Percentiles rank a stretch among this genome's conserved stretches.
Conservation (phyloP, 2,113 vertebrate species). For the Corydoras maculifer region DNA sequence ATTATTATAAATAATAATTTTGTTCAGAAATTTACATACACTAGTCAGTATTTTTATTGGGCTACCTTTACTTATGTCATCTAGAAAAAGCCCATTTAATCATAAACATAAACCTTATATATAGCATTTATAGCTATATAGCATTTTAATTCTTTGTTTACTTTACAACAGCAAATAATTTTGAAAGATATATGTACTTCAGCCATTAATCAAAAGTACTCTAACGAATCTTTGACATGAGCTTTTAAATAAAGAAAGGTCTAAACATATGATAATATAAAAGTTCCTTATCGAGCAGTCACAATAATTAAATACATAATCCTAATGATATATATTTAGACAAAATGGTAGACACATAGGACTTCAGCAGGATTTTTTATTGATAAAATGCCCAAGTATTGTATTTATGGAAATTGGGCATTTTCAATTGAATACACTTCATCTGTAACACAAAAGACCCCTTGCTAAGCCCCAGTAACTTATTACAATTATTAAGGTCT, state of each 20-base stretch:
- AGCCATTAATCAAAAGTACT: not conserved
- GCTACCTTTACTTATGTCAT: no score
- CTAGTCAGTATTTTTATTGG: no score
- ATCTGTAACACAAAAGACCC: slow-evolving; percentile 49
- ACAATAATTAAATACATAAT: slow-evolving; percentile 33
- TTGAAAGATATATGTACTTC: not conserved
- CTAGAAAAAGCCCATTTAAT: no score
- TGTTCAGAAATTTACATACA: no score
- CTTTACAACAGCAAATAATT: not conserved
- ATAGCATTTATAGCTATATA: no score
- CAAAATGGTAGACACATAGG: slow-evolving; percentile 7
- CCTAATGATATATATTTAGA: slow-evolving; percentile 27
- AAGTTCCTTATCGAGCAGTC: slow-evolving; percentile 6
- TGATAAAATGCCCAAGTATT: slow-evolving; percentile 43
- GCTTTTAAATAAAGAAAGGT: slow-evolving; percentile 1
- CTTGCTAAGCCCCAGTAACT: slow-evolving; percentile 55
- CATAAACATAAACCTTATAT: no score
- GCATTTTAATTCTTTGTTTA: no score
- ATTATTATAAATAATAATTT: no score
- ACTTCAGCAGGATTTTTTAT: slow-evolving; percentile 18
- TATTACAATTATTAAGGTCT: slow-evolving; percentile 65
- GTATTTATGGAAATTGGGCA: slow-evolving; percentile 46
- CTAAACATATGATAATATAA: not conserved
- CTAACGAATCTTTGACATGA: not conserved
- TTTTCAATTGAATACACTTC: slow-evolving; percentile 43